phyloP scores from a whole-genome alignment of 2,113 vertebrate genomes.

The Bungarus multicinctus region DNA sequence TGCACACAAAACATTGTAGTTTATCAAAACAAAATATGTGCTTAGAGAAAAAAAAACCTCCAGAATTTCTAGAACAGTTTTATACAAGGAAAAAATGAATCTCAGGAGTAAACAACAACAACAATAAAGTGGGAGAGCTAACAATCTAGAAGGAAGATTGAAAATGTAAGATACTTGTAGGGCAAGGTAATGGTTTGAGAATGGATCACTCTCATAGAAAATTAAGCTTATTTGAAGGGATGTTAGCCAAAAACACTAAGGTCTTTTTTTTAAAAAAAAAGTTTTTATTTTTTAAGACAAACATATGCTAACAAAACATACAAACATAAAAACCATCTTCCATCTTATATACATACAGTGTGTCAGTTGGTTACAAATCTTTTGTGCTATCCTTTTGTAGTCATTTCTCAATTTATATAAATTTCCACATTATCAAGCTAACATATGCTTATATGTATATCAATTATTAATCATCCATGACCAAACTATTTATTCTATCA shows the following conservation, averaged over 20 bases:
- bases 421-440: too few species aligned
- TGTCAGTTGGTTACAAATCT: too few species aligned
- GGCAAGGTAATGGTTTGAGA: not conserved
- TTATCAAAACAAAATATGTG: constrained; percentile 70
- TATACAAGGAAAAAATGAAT: constrained; percentile 7
- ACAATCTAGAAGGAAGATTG: not conserved
- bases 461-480: too few species aligned
- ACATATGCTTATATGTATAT: too few species aligned
- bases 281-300: too few species aligned
- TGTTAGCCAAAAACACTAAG: not conserved
- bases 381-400: too few species aligned
- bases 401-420: too few species aligned
- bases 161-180: not conserved
- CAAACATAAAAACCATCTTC: too few species aligned
- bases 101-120: not conserved
- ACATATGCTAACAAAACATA: too few species aligned
- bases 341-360: too few species aligned
- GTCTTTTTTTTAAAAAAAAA: too few species aligned
- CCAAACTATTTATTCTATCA: too few species aligned
- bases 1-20: constrained; percentile 68
- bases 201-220: not conserved
- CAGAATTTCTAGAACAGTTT: constrained; percentile 25
- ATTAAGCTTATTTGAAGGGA: not conserved
- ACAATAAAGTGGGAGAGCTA: not conserved
- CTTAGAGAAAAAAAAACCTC: constrained; percentile 54